Evolutionary conservation across 2,888 invertebrate species (phyloP).

Genomic region (Dorcus parallelipipedus): DNA sequence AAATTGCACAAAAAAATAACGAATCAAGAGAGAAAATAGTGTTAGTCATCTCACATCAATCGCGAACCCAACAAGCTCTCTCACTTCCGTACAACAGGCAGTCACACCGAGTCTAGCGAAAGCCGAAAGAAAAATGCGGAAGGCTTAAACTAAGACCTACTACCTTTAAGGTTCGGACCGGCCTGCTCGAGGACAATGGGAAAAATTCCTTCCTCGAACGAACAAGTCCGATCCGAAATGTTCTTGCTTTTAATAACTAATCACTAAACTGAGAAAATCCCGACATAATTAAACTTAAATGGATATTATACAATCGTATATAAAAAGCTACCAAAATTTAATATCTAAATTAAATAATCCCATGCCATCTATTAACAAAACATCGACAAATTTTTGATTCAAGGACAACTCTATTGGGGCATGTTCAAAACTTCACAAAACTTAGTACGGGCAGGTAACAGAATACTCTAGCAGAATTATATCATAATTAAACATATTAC

Average conservation of each 20-base stretch:
- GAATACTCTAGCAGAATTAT: too few species aligned
- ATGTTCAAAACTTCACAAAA: neutral
- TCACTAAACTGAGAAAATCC: conserved; percentile 25
- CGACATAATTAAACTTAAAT: conserved; percentile 24
- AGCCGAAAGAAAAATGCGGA: conserved; percentile 38
- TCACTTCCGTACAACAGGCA: neutral
- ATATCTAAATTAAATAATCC: conserved; percentile 24
- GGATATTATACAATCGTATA: conserved; percentile 27
- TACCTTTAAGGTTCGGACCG: conserved; percentile 21
- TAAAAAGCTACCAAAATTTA: conserved; percentile 28
- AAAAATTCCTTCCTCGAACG: neutral
- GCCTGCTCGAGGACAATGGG: conserved; percentile 4
- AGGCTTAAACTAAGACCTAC: conserved; percentile 43
- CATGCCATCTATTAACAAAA: conserved; percentile 26
- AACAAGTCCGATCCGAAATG: conserved; percentile 7
- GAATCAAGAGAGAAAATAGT: neutral
- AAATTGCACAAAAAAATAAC: conserved; percentile 7
- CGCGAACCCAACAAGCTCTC: too few species aligned
- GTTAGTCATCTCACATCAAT: conserved; percentile 4
- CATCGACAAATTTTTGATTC: conserved; percentile 18
- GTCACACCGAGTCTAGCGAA: conserved; percentile 44
- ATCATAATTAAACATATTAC: too few species aligned
- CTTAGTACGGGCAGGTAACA: neutral
- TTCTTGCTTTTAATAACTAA: conserved; percentile 14
- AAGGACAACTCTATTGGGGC: conserved; percentile 20